Conservation (phyloP, 2,797 vertebrate genomes). For the Falco rusticolus region DNA sequence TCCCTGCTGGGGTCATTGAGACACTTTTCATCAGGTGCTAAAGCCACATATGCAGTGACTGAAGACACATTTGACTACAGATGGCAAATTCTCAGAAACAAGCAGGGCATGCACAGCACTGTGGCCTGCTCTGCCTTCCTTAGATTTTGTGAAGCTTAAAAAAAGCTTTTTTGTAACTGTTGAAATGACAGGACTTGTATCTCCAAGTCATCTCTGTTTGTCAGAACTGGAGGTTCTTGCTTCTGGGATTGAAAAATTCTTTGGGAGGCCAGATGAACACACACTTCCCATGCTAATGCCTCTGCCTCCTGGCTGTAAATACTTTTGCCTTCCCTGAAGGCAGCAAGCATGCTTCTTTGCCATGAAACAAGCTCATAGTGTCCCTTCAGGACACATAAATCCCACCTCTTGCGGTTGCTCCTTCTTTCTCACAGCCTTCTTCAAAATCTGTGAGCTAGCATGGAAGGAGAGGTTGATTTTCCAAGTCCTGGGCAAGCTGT, state of each 20-base stretch:
- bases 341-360: not conserved
- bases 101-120: accelerated
- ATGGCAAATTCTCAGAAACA: not conserved
- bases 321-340: not conserved
- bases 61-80: not conserved
- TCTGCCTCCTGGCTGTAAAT: not conserved
- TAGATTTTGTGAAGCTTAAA: not conserved
- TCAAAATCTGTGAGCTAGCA: not conserved
- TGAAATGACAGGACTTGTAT: not conserved
- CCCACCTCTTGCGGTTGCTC: not conserved
- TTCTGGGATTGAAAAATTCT: not conserved
- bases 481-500: not conserved
- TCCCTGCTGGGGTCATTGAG: not conserved
- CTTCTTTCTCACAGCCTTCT: not conserved
- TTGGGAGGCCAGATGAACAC: not conserved
- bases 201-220: not conserved
- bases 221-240: not conserved
- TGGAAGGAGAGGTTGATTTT: not conserved
- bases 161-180: not conserved
- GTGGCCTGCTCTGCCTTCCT: not conserved
- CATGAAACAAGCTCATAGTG: not conserved
- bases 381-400: not conserved
- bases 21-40: not conserved
- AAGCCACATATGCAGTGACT: not conserved
- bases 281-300: not conserved